Evolutionary conservation across 2,888 invertebrate genomes (phyloP), one percentile per base, ranked within the genome.

Genomic region (Melieria picta): DNA sequence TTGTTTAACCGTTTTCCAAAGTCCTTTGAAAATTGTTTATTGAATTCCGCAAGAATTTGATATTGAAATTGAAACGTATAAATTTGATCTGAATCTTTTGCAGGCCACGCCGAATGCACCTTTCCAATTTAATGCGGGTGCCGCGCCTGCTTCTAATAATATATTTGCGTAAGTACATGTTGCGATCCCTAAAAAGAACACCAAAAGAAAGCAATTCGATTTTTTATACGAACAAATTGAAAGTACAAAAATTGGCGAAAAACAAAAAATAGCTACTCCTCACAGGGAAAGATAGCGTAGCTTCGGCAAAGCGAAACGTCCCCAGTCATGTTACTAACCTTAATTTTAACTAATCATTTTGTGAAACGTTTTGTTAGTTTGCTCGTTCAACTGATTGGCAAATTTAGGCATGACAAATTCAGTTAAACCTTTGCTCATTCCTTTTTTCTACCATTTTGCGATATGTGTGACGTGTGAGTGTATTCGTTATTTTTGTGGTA

Each of bases 131-230:
- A 84, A 81, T 78, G 85, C 85, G 77, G 83, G 82, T 76, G 78
- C 82, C 71, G 77, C 84, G 76, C 79, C 84, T 77, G 78, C 84
- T 69, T 75, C 81, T 76, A 83, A 80, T 80, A 87, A 87, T 81
- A 84, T 85, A 78, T 87, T 87, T 79, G 87, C 86, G 86, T 87
- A 87, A 87, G 86, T 87, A 87, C 68, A 30, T 30, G 30, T 30
- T 30, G 30, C 30, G 30, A 30, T 30, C 30, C 30, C 30, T 30
- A 30, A 30, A 30, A 30, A 30, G 30, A 30, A 30, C 30, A 30
- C 30, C 30, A 30, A 30, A 30, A 30, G 30, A 30, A 30, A 30
- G 0, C 5, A 6, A 5, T 7, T 52, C 52, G 7, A 5, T 13
- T 13, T 13, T 52, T 45, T 11, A 10, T 7, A n/a, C 52, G 1